A percentile compares a stretch with the other conserved stretches of the same genome.
Evolutionary conservation across 2,888 invertebrate species (phyloP).

Genomic region (Drosophila tripunctata): DNA sequence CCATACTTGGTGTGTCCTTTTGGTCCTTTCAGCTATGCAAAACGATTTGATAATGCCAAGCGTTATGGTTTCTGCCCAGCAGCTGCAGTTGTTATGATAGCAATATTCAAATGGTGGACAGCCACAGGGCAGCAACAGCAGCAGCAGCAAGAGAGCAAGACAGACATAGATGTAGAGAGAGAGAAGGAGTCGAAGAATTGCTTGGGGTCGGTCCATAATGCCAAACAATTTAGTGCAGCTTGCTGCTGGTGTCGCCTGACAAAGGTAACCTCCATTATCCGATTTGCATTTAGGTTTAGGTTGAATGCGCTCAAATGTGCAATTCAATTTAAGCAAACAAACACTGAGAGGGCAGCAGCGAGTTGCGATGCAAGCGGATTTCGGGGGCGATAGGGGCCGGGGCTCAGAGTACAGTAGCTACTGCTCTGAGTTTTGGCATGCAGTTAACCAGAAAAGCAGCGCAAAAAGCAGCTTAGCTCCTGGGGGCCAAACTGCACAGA

Average conservation of each 20-base stretch:
- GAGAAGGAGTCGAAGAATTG: neutral
- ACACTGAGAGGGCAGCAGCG: slow-evolving; percentile 36
- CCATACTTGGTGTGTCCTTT: slow-evolving; percentile 1
- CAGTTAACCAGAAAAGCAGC: slow-evolving; percentile 77
- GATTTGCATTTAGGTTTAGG: slow-evolving; percentile 77
- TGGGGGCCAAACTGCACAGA: slow-evolving; percentile 24
- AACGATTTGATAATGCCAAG: slow-evolving; percentile 66
- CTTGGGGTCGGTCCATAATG: slow-evolving; percentile 53
- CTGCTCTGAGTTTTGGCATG: slow-evolving; percentile 59
- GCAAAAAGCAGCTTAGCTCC: slow-evolving; percentile 75
- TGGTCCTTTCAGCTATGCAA: slow-evolving; percentile 54
- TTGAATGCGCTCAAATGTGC: slow-evolving; percentile 81
- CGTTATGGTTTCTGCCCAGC: slow-evolving; percentile 62
- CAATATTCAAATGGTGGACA: slow-evolving; percentile 28
- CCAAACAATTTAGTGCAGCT: slow-evolving; percentile 74
- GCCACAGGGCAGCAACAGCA: neutral
- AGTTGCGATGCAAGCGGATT: neutral
- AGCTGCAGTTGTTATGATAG: slow-evolving; percentile 77
- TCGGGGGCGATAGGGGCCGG: neutral
- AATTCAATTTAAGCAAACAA: slow-evolving; percentile 78
- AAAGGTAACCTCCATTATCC: slow-evolving; percentile 77
- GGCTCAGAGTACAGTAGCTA: slow-evolving; percentile 21
- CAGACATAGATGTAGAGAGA: neutral
- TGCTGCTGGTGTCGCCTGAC: slow-evolving; percentile 56
- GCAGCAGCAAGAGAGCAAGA: neutral